A percentile compares a stretch with the other conserved stretches of the same genome.
These are phyloP conservation scores for Amblyraja radiata DNA, from an alignment of 2,797 vertebrate genomes.

Conservation along the genomic window DNA sequence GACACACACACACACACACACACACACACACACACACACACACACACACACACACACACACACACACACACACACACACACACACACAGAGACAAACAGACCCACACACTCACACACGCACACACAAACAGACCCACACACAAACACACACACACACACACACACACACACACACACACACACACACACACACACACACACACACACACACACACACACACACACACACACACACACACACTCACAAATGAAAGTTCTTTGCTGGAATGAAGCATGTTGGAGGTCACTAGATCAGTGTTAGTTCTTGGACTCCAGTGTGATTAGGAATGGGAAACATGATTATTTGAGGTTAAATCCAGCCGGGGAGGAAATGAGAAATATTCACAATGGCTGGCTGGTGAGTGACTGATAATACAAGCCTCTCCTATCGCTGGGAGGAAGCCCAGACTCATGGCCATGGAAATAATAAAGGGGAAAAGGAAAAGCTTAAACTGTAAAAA, in stretches of 20 bases:
- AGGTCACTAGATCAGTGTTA: slow-evolving; percentile 8
- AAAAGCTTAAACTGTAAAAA: slow-evolving; percentile 2
- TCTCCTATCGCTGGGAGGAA: not conserved
- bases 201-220: too few species aligned
- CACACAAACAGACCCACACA: too few species aligned
- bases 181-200: too few species aligned
- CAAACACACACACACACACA: too few species aligned
- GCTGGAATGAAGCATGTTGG: not conserved
- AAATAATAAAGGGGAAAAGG: slow-evolving; percentile 33
- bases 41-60: too few species aligned
- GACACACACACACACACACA: too few species aligned
- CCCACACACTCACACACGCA: too few species aligned
- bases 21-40: too few species aligned
- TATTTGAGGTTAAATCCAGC: slow-evolving; percentile 12
- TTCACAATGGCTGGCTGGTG: slow-evolving; percentile 31
- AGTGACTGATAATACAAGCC: slow-evolving; percentile 25
- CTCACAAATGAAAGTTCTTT: not conserved
- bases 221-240: too few species aligned
- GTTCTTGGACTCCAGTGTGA: not conserved
- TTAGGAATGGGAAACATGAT: slow-evolving; percentile 33
- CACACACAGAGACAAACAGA: too few species aligned
- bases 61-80: too few species aligned
- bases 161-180: too few species aligned
- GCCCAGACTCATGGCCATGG: slow-evolving; percentile 12
- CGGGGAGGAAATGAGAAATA: slow-evolving; percentile 32